These are phyloP conservation scores for Hirtodrosophila confusa DNA, from an alignment of 2,888 invertebrate genomes.

Conservation along the genomic window DNA sequence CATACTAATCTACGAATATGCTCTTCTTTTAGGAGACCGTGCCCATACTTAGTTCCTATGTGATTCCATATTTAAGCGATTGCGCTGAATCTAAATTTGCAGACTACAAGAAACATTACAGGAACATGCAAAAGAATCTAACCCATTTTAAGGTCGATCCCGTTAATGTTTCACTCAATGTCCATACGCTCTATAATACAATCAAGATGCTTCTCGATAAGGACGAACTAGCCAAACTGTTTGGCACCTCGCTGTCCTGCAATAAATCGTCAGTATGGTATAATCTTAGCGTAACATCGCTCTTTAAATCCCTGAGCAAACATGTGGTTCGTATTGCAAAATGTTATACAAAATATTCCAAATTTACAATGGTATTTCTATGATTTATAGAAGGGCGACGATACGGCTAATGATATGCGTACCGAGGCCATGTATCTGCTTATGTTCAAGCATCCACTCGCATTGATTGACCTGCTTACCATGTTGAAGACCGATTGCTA, in stretches of 20 bases:
- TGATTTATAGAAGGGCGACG: constrained; percentile 1
- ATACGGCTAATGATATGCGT: constrained; percentile 23
- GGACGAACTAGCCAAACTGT: constrained; percentile 47
- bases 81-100: constrained; percentile 48
- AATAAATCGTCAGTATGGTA: constrained; percentile 54
- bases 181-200: constrained; percentile 51
- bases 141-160: constrained; percentile 18
- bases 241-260: constrained; percentile 56
- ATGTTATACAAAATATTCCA: no score
- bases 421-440: constrained; percentile 29
- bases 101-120: constrained; percentile 41
- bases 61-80: constrained; percentile 38
- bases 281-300: constrained; percentile 51
- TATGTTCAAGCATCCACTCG: constrained; percentile 57
- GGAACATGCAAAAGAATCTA: constrained; percentile 40
- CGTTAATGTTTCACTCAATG: constrained; percentile 33
- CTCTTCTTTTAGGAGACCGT: constrained; percentile 37
- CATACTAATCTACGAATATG: constrained; percentile 15
- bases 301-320: constrained; percentile 52
- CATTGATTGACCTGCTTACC: constrained; percentile 69
- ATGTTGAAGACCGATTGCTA: constrained; percentile 72
- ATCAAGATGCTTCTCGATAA: constrained; percentile 65
- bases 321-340: constrained; percentile 16
- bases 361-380: no score
- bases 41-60: constrained; percentile 57